phyloP scores from a whole-genome alignment of 1,140 invertebrate genomes.

The Vanessa tameamea region DNA sequence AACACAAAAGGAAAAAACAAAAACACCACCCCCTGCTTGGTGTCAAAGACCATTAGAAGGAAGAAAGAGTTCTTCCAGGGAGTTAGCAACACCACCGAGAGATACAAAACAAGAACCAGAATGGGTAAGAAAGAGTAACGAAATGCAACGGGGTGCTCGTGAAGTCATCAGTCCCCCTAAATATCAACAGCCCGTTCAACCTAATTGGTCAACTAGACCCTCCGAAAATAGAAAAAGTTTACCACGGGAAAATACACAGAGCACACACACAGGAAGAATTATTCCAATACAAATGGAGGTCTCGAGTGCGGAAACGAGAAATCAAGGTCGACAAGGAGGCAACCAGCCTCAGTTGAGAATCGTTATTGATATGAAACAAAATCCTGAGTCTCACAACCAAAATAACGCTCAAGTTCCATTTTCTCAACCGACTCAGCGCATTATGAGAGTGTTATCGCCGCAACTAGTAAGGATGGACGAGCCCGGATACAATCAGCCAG shows the following conservation, averaged over 20 bases:
- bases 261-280: conserved; percentile 44
- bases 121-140: conserved; percentile 72
- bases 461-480: conserved; percentile 75
- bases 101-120: conserved; percentile 71
- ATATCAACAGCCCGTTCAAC: conserved; percentile 66
- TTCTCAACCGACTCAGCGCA: conserved; percentile 74
- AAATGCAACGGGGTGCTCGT: conserved; percentile 63
- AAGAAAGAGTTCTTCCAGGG: conserved; percentile 60
- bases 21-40: conserved; percentile 77
- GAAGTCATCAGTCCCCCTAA: conserved; percentile 70
- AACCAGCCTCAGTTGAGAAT: conserved; percentile 75
- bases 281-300: conserved; percentile 80
- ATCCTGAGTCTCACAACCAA: conserved; percentile 49
- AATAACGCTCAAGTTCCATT: conserved; percentile 51
- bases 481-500: conserved; percentile 48
- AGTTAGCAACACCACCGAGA: conserved; percentile 66
- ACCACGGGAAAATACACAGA: conserved; percentile 58
- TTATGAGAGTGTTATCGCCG: conserved; percentile 76
- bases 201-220: conserved; percentile 72
- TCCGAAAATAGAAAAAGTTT: conserved; percentile 76
- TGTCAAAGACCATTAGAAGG: conserved; percentile 71
- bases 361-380: conserved; percentile 73
- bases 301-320: conserved; percentile 62
- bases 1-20: conserved; percentile 75
- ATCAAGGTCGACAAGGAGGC: conserved; percentile 55